phyloP scores from a whole-genome alignment of 2,113 vertebrate species.

The Ramphastos sulfuratus region DNA sequence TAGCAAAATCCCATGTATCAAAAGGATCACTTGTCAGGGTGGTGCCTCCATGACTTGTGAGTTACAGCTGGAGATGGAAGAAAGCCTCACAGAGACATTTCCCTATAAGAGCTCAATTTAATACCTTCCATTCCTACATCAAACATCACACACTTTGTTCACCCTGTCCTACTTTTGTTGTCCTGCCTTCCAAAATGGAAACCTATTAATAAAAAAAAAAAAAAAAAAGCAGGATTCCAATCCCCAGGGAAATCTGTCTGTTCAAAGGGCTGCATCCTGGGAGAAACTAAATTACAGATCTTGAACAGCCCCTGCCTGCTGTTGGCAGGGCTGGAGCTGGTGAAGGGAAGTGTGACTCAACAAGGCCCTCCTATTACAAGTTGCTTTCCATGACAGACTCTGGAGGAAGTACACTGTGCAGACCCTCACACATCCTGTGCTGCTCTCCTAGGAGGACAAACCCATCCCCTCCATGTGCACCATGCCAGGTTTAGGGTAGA shows the following conservation, averaged over 20 bases:
- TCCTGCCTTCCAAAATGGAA: background rate
- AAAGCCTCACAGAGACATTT: background rate
- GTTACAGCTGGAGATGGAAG: background rate
- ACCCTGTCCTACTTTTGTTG: background rate
- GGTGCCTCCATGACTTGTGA: background rate
- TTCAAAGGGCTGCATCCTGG: background rate
- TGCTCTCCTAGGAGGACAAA: background rate
- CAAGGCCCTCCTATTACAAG: background rate
- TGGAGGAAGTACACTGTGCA: background rate
- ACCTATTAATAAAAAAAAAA: background rate
- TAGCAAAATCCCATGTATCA: background rate
- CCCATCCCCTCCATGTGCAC: background rate
- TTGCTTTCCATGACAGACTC: background rate
- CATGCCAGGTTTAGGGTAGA: background rate
- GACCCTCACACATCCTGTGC: background rate
- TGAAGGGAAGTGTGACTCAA: background rate
- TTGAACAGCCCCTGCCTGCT: background rate
- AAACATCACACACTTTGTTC: background rate
- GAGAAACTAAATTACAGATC: background rate
- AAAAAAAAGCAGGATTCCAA: background rate
- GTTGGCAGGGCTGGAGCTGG: background rate
- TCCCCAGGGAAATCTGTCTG: background rate
- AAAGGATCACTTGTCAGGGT: background rate
- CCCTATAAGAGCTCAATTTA: background rate
- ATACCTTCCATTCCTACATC: background rate